phyloP scores from a whole-genome alignment of 53 echinoderm and acorn worm genomes.

The Pentamera pediparva region DNA sequence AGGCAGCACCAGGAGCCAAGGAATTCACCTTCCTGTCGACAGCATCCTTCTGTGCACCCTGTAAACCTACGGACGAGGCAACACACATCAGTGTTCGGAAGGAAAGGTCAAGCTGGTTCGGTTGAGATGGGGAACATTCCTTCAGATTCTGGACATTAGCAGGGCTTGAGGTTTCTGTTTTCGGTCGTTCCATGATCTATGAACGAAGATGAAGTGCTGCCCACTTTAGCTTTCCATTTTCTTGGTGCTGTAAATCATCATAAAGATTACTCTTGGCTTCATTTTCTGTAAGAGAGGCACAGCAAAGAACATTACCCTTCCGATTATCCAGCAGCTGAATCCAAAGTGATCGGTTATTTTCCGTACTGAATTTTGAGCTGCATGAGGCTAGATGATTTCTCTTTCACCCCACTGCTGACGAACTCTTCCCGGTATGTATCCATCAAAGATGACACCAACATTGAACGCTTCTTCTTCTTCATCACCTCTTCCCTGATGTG shows the following conservation, averaged over 20 bases:
- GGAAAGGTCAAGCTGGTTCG: conserved; percentile 37
- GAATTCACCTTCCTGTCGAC: conserved; percentile 44
- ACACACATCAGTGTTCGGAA: conserved; percentile 44
- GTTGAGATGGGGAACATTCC: conserved; percentile 42
- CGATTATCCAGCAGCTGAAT: background rate
- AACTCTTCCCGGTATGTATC: conserved; percentile 30
- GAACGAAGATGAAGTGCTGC: conserved; percentile 54
- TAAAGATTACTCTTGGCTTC: conserved; percentile 16
- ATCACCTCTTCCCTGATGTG: conserved; percentile 22
- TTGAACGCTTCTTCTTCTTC: background rate
- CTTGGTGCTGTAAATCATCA: conserved; percentile 11
- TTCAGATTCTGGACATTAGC: conserved; percentile 47
- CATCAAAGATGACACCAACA: conserved; percentile 15
- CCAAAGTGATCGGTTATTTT: conserved; percentile 29
- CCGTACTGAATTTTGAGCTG: conserved; percentile 30
- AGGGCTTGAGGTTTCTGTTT: conserved; percentile 39
- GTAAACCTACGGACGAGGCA: background rate
- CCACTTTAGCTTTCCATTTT: conserved; percentile 33
- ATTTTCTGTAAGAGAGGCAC: too few relatives aligned
- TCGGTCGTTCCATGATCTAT: conserved; percentile 38
- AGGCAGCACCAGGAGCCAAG: conserved; percentile 50
- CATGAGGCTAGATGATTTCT: conserved; percentile 2
- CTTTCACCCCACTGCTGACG: background rate
- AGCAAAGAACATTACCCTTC: conserved; percentile 29
- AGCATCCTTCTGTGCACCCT: conserved; percentile 3